A percentile compares a stretch with the other conserved stretches of the same genome.
phyloP scores from a whole-genome alignment of 1,140 invertebrate species.

The Caerostris darwini region DNA sequence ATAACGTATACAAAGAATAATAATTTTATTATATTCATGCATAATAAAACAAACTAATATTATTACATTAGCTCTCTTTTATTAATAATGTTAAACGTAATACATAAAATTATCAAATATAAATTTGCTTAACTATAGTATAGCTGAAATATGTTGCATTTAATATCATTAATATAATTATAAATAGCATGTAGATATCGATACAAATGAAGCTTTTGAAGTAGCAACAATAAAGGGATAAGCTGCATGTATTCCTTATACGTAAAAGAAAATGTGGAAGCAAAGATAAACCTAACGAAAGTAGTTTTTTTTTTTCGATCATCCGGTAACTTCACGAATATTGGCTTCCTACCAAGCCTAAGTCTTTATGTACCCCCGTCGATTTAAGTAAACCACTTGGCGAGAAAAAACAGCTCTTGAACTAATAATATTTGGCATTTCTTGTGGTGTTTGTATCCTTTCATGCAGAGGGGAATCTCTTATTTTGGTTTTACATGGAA shows the following conservation, averaged over 20 bases:
- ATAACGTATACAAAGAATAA: too few relatives aligned
- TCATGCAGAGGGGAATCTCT: neutral
- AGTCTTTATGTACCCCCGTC: conserved; percentile 19
- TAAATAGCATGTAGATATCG: too few relatives aligned
- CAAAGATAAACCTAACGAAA: neutral
- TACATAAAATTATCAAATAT: too few relatives aligned
- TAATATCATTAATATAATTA: too few relatives aligned
- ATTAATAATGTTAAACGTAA: too few relatives aligned
- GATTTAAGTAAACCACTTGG: conserved; percentile 27
- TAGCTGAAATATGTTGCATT: too few relatives aligned
- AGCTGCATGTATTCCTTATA: neutral
- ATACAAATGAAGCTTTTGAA: too few relatives aligned
- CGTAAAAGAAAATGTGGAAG: conserved; percentile 15
- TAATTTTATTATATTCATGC: too few relatives aligned
- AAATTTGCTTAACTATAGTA: too few relatives aligned
- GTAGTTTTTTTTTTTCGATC: neutral
- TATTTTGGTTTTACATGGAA: neutral
- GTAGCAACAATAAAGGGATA: neutral
- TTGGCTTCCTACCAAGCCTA: conserved; percentile 22
- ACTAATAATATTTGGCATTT: conserved; percentile 36
- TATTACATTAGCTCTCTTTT: too few relatives aligned
- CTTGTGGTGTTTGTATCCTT: conserved; percentile 2
- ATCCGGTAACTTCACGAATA: neutral
- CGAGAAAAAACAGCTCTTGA: conserved; percentile 22
- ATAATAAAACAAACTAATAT: too few relatives aligned